Base-by-base conservation (phyloP, 2,797 vertebrate genomes). In the Sebastes minor region DNA sequence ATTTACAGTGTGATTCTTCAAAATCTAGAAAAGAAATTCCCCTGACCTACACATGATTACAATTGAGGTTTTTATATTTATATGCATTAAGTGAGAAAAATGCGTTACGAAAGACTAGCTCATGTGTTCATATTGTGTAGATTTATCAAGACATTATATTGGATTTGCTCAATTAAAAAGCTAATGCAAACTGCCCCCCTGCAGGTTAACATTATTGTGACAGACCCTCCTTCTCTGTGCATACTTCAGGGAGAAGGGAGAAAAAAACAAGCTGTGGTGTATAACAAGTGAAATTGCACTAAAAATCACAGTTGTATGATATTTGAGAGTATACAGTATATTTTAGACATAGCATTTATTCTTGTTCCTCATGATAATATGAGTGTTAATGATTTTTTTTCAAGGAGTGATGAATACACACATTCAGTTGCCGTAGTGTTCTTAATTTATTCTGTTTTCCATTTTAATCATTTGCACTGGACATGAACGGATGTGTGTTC, bases 271-370 rank as follows among this genome's bases (percentile, higher is more conserved):
- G 60, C 71, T 86, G 83, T 88, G 87, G 89, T 90, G 88, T 89
- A 84, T 61, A 89, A 88, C 83, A 92, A 88, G 86, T 90, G 63
- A 89, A 94, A 94, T 95, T 96, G 95, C 95, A 96, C 94, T 96
- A 95, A 91, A 92, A 83, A 82, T 87, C 61, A 88, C 84, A 90
- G 79, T 78, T 88, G 90, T 91, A 87, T 86, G 86, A 89, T 88
- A 86, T 88, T 81, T 88, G 89, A 86, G 76, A 91, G 89, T 91
- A 86, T 84, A 81, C 65, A 81, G 79, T 88, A 89, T 27, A 90
- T 92, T 80, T 89, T 91, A 91, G 83, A 92, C 38, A 82, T 87
- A 92, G 88, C 76, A 88, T 92, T 90, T 92, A 93, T 94, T 83
- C 76, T 82, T 88, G 93, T 95, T 94, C 64, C 81, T 90, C 79